A percentile compares a stretch with the other conserved stretches of the same genome.
phyloP scores from a whole-genome alignment of 2,888 invertebrate species.

The Scaeva pyrastri region DNA sequence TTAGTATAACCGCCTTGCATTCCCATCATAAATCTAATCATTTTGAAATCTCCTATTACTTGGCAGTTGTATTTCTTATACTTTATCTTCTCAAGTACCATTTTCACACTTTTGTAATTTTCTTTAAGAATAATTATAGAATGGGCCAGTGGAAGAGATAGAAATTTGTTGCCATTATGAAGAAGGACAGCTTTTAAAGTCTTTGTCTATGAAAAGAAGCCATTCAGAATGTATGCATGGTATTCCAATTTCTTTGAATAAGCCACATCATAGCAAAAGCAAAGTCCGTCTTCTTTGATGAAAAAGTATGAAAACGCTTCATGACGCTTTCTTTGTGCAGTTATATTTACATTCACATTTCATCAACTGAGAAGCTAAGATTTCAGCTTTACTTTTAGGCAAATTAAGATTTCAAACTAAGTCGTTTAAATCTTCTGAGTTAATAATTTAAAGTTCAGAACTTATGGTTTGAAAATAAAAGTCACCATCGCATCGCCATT shows the following conservation, averaged over 20 bases:
- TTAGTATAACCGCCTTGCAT: constrained; percentile 74
- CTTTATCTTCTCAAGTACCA: constrained; percentile 56
- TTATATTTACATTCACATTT: not conserved
- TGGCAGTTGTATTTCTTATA: constrained; percentile 78
- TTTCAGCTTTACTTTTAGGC: constrained; percentile 9
- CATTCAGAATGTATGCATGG: constrained; percentile 2
- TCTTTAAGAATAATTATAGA: constrained; percentile 78
- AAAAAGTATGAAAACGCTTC: constrained; percentile 14
- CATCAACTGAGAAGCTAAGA: not conserved
- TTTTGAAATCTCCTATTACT: constrained; percentile 79
- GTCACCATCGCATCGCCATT: not conserved
- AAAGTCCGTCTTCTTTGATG: constrained; percentile 11
- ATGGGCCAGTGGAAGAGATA: constrained; percentile 78
- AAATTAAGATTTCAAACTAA: constrained; percentile 24
- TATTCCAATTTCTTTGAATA: not conserved
- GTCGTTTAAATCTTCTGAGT: constrained; percentile 16
- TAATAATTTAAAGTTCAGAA: not conserved
- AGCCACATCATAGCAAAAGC: not conserved
- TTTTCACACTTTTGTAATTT: constrained; percentile 78
- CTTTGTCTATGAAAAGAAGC: not conserved
- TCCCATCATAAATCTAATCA: constrained; percentile 67
- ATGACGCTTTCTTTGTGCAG: constrained; percentile 1
- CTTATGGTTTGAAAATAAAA: not conserved
- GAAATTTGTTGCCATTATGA: constrained; percentile 77
- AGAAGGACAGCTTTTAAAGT: not conserved